These are phyloP conservation scores for Pachypsylla venusta DNA, from an alignment of 1,140 invertebrate species.

Conservation along the genomic window DNA sequence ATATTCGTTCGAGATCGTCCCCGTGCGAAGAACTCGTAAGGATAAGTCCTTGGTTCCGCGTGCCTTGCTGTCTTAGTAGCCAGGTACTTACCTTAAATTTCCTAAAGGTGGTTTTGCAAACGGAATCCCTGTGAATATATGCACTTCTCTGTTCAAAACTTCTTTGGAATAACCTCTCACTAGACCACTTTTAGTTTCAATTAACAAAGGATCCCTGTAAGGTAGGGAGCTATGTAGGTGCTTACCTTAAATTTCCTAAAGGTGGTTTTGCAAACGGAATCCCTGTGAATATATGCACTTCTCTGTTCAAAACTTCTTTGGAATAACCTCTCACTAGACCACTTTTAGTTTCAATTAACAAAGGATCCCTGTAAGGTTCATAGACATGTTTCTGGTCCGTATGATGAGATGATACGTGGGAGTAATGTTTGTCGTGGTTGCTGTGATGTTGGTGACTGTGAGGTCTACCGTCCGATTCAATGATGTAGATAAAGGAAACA, in stretches of 20 bases:
- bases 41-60: too few species aligned
- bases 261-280: conserved; percentile 93
- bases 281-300: conserved; percentile 80
- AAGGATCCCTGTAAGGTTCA: conserved; percentile 42
- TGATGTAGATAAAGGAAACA: too few species aligned
- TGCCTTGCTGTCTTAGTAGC: too few species aligned
- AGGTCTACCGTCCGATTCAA: background rate
- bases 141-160: conserved; percentile 63
- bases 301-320: conserved; percentile 55
- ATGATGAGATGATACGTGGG: background rate
- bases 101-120: conserved; percentile 78
- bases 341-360: conserved; percentile 62
- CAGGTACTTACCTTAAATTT: background rate
- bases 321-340: conserved; percentile 61
- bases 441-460: background rate
- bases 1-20: too few species aligned
- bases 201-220: conserved; percentile 52
- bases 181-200: conserved; percentile 60
- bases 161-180: conserved; percentile 59
- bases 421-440: background rate
- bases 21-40: too few species aligned
- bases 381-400: conserved; percentile 7
- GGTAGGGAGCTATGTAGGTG: too few species aligned
- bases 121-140: conserved; percentile 84
- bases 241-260: conserved; percentile 27